phyloP scores from a whole-genome alignment of 2,888 invertebrate species.

The Boloria selene region DNA sequence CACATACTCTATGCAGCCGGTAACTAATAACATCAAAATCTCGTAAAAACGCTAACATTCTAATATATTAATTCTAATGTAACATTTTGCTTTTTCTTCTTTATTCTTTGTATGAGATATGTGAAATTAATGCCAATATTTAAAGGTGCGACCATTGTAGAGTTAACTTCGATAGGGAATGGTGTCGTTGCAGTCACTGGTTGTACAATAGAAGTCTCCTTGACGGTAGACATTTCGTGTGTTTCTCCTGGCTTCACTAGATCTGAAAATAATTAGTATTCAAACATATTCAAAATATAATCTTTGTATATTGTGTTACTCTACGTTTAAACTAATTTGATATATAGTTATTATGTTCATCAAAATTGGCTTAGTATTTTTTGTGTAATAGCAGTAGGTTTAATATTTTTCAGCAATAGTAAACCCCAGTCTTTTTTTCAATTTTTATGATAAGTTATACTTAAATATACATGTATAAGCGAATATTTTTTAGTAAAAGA shows the following conservation, averaged over 20 bases:
- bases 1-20: no score
- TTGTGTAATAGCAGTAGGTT: no score
- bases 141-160: slow-evolving; percentile 34
- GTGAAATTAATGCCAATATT: slow-evolving; percentile 40
- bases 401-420: no score
- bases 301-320: no score
- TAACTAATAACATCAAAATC: neutral
- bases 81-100: slow-evolving; percentile 48
- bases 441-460: no score
- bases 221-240: slow-evolving; percentile 6
- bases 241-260: slow-evolving; percentile 6
- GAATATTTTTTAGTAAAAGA: no score
- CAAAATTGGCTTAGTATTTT: no score
- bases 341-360: no score
- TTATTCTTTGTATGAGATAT: slow-evolving; percentile 49
- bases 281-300: no score
- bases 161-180: slow-evolving; percentile 6
- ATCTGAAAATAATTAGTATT: slow-evolving; percentile 12
- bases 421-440: no score
- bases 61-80: slow-evolving; percentile 53
- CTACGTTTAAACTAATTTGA: no score
- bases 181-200: neutral
- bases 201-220: neutral
- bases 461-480: no score
- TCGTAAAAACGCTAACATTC: neutral